Evolutionary conservation across 2,888 invertebrate species (phyloP).

Genomic region (Chorisops tibialis): DNA sequence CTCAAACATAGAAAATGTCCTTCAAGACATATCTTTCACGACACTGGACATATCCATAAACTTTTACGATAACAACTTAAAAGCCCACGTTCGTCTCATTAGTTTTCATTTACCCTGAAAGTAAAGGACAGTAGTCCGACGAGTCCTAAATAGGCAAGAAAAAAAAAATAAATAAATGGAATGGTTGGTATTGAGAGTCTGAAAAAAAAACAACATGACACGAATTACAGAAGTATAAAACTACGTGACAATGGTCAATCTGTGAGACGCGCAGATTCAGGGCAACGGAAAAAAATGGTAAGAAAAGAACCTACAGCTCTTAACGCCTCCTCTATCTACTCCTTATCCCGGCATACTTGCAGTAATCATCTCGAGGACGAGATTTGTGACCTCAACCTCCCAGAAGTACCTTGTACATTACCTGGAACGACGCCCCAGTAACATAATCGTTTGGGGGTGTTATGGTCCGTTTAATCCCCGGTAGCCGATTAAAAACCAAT

Average conservation of each 20-base stretch:
- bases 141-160: not conserved
- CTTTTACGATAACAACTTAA: constrained; percentile 34
- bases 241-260: constrained; percentile 33
- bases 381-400: constrained; percentile 19
- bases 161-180: not conserved
- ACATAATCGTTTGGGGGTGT: constrained; percentile 31
- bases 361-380: constrained; percentile 26
- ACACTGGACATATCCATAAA: constrained; percentile 32
- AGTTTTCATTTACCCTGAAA: constrained; percentile 34
- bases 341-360: not conserved
- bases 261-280: not conserved
- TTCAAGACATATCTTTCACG: constrained; percentile 18
- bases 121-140: constrained; percentile 2
- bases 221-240: constrained; percentile 16
- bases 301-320: not conserved
- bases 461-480: constrained; percentile 32
- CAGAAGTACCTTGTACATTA: not conserved
- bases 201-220: not conserved
- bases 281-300: too few species aligned
- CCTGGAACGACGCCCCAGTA: not conserved
- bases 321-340: not conserved
- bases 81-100: constrained; percentile 34
- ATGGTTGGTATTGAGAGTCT: not conserved
- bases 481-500: constrained; percentile 34
- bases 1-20: constrained; percentile 1